phyloP scores from a whole-genome alignment of 92 coral and sea anemone genomes.

The Nematostella vectensis region DNA sequence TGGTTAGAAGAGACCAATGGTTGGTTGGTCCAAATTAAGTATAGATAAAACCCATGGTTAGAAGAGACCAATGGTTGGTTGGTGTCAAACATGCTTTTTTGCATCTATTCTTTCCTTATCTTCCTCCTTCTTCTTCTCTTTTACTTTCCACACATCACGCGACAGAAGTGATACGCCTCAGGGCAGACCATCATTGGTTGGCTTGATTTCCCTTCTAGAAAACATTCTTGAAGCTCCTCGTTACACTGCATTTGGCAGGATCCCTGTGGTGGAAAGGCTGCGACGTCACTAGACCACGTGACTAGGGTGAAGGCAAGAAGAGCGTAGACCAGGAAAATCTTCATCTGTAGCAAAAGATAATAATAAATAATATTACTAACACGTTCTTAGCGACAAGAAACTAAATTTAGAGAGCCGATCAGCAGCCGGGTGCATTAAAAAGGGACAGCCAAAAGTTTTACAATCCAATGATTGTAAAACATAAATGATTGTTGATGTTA shows the following conservation, averaged over 20 bases:
- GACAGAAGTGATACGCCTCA: background rate
- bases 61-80: no score
- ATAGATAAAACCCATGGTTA: no score
- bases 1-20: no score
- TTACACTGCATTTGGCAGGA: background rate
- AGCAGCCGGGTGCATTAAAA: no score
- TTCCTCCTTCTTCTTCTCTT: background rate
- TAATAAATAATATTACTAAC: background rate
- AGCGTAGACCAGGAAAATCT: background rate
- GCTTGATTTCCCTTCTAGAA: background rate
- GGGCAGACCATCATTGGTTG: background rate
- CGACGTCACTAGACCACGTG: conserved; percentile 1
- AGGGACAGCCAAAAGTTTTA: no score
- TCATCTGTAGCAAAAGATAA: background rate
- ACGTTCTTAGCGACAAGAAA: no score
- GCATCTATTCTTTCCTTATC: no score
- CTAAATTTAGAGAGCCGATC: no score
- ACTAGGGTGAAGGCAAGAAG: background rate
- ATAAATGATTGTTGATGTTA: no score
- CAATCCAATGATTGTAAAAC: no score
- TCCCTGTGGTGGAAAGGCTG: background rate
- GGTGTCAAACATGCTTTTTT: no score
- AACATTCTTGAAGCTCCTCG: background rate
- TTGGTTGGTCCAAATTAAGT: no score
- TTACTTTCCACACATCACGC: background rate